phyloP scores from a whole-genome alignment of 2,113 vertebrate genomes.

The Grammomys dolichurus region DNA sequence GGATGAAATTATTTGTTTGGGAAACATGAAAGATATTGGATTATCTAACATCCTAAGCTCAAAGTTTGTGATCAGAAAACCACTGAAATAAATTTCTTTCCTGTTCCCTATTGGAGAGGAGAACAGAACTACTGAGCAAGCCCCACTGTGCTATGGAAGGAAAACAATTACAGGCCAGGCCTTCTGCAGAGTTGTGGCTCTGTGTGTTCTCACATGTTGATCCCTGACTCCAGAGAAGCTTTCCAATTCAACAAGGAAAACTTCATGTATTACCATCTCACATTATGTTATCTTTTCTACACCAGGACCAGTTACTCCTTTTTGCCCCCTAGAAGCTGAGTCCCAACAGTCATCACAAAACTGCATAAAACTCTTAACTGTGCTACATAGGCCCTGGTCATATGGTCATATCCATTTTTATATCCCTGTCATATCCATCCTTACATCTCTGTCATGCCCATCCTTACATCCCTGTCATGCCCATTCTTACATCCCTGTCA shows the following conservation, averaged over 20 bases:
- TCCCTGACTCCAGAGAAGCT: not conserved
- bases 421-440: not conserved
- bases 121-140: not conserved
- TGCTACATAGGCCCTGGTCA: not conserved
- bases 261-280: not conserved
- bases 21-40: not conserved
- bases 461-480: not conserved
- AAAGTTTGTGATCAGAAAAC: not conserved
- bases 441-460: not conserved
- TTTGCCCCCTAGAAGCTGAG: not conserved
- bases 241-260: not conserved
- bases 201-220: not conserved
- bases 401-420: not conserved
- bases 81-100: not conserved
- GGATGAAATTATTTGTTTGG: conserved; percentile 1
- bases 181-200: not conserved
- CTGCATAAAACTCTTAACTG: not conserved
- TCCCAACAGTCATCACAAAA: not conserved
- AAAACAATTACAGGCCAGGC: not conserved
- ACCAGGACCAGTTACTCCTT: conserved; percentile 3
- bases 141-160: not conserved
- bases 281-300: not conserved
- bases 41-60: not conserved
- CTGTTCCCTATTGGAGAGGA: not conserved
- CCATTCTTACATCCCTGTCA: not conserved